Conservation (phyloP, 2,888 invertebrate genomes). For the Phanerotoma sp. region DNA sequence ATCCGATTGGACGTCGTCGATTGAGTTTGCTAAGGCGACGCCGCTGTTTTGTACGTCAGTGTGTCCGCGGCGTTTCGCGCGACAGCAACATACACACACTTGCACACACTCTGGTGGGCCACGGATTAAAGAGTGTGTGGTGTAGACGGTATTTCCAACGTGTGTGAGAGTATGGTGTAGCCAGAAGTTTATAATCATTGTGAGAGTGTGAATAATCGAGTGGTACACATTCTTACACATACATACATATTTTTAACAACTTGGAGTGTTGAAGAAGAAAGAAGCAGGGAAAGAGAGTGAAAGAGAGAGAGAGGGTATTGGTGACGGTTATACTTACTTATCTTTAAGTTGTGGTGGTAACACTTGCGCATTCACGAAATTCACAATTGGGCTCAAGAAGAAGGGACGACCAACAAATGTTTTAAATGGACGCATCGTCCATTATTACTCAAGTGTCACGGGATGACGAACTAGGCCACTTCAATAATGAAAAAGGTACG, state of each 20-base stretch:
- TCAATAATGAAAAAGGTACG: slow-evolving; percentile 91
- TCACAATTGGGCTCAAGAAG: slow-evolving; percentile 50
- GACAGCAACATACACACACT: slow-evolving; percentile 22
- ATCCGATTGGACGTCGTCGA: slow-evolving; percentile 14
- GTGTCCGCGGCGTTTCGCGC: slow-evolving; percentile 36
- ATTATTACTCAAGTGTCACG: slow-evolving; percentile 98
- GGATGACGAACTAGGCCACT: slow-evolving; percentile 85
- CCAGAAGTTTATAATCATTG: too few relatives aligned
- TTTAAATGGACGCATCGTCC: slow-evolving; percentile 97
- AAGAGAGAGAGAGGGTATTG: slow-evolving; percentile 19
- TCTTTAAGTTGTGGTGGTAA: slow-evolving; percentile 26
- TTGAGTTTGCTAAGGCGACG: slow-evolving; percentile 11
- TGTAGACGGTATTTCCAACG: too few relatives aligned
- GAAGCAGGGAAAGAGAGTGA: too few relatives aligned
- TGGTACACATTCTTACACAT: too few relatives aligned
- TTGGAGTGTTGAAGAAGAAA: too few relatives aligned
- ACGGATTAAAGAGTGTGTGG: too few relatives aligned
- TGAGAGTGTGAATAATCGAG: too few relatives aligned
- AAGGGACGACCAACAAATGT: slow-evolving; percentile 63
- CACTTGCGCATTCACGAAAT: slow-evolving; percentile 48
- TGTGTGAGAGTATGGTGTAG: too few relatives aligned
- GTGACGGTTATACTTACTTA: slow-evolving; percentile 23
- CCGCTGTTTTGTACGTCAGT: slow-evolving; percentile 26
- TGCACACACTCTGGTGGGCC: too few relatives aligned
- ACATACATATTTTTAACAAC: too few relatives aligned